Base-by-base conservation (phyloP, 2,113 vertebrate genomes). In the Bufo bufo region DNA sequence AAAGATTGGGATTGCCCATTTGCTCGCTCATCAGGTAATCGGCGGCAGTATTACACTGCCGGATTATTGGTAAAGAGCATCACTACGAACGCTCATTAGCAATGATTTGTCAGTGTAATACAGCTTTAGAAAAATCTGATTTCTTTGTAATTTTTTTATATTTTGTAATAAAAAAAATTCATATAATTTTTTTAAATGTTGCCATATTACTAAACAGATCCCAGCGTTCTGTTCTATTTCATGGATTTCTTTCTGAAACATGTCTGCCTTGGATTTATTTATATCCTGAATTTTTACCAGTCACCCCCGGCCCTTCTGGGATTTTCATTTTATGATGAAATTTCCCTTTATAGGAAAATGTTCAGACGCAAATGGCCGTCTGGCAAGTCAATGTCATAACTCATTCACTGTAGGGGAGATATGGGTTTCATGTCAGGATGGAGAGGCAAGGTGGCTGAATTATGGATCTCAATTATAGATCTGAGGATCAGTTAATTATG, bases 401-500 rank as follows among this genome's bases (percentile, higher is more conserved):
- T 84, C 81, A 84, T 61, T 84, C 50, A 14, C 61, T 17, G n/a
- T 43, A 45, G 49, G 59, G 87, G 71, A 69, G 75, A 78, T 54
- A 84, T 78, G 72, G 59, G 81, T 77, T 74, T 66, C 61, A 49
- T 84, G 87, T 84, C 59, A 84, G 47, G 19, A 78, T 61, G 49
- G 75, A 65, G 82, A 52, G 50, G 82, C 63, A 88, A 77, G 56
- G 81, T 65, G 61, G 49, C 49, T 89, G 87, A 89, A 81, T 89
- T 89, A 89, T 89, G 74, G 87, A 78, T 84, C 87, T 89, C 74
- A 89, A 89, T 89, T 84, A 89, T 89, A 89, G 69, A 78, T 84
- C 74, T 56, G 72, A 49, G 80, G 74, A 89, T 84, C 72, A 54
- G 87, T 89, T 89, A 89, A 89, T 89, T 84, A 88, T 88, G 63